phyloP scores from a whole-genome alignment of 1,140 invertebrate genomes.

The Lasioglossum baleicum region DNA sequence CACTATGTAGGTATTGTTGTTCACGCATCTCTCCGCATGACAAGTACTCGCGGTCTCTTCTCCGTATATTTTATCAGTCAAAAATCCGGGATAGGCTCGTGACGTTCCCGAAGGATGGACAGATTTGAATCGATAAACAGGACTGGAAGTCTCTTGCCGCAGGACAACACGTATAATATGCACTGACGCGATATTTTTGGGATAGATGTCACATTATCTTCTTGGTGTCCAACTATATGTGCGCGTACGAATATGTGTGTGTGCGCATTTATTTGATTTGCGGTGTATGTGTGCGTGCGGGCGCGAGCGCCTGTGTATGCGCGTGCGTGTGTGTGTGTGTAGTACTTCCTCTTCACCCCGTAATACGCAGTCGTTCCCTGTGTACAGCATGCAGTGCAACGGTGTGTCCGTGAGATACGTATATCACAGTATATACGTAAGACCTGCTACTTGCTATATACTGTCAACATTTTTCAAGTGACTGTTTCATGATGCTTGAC shows the following conservation, averaged over 20 bases:
- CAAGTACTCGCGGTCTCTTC: conserved; percentile 48
- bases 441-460: conserved; percentile 51
- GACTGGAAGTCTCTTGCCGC: neutral
- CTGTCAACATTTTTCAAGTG: conserved; percentile 59
- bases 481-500: conserved; percentile 53
- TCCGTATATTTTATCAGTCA: conserved; percentile 55
- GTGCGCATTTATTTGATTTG: conserved; percentile 50
- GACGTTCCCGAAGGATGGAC: conserved; percentile 33
- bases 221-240: conserved; percentile 50
- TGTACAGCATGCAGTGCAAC: conserved; percentile 40
- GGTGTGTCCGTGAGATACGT: conserved; percentile 30
- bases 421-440: conserved; percentile 35
- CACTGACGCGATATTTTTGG: conserved; percentile 70
- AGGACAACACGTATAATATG: conserved; percentile 52
- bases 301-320: no score
- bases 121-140: conserved; percentile 15
- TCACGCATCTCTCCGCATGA: conserved; percentile 65
- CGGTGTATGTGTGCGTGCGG: conserved; percentile 27
- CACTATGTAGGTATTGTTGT: conserved; percentile 58
- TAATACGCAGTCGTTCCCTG: conserved; percentile 36
- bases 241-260: conserved; percentile 33
- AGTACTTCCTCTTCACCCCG: conserved; percentile 49
- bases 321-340: conserved; percentile 19
- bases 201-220: conserved; percentile 72
- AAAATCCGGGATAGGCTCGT: conserved; percentile 47